Conservation (phyloP, 1,140 invertebrate genomes). For the Anagrus nilaparvatae region DNA sequence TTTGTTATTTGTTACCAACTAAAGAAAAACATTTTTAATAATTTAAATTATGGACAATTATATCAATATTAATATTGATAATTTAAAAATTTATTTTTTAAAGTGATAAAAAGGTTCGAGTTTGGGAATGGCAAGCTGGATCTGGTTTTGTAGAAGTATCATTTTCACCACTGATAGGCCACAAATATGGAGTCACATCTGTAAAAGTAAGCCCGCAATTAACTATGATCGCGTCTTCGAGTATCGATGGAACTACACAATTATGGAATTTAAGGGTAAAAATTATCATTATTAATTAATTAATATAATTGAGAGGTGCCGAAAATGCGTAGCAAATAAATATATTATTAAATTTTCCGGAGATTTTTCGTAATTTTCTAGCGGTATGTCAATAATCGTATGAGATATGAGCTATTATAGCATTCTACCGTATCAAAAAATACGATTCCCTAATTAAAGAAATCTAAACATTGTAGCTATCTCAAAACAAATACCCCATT, state of each 20-base stretch:
- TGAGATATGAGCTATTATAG: too few relatives aligned
- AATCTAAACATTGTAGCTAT: not conserved
- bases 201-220: constrained; percentile 61
- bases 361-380: too few relatives aligned
- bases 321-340: too few relatives aligned
- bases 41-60: constrained; percentile 1
- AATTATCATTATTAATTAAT: too few relatives aligned
- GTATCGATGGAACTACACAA: constrained; percentile 61
- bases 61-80: constrained; percentile 4
- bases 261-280: constrained; percentile 54
- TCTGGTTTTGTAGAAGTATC: constrained; percentile 45
- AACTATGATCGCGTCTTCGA: constrained; percentile 57
- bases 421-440: too few relatives aligned
- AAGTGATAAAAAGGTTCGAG: constrained; percentile 54
- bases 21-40: not conserved
- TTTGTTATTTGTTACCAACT: not conserved
- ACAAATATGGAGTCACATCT: constrained; percentile 58
- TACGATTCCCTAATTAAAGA: too few relatives aligned
- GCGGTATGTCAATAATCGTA: too few relatives aligned
- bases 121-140: constrained; percentile 52
- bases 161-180: constrained; percentile 50
- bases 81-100: constrained; percentile 17
- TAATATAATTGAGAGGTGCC: too few relatives aligned
- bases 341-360: too few relatives aligned
- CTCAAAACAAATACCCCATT: not conserved